Evolutionary conservation across 2,113 vertebrate species (phyloP).

Genomic region (Microtus pennsylvanicus): DNA sequence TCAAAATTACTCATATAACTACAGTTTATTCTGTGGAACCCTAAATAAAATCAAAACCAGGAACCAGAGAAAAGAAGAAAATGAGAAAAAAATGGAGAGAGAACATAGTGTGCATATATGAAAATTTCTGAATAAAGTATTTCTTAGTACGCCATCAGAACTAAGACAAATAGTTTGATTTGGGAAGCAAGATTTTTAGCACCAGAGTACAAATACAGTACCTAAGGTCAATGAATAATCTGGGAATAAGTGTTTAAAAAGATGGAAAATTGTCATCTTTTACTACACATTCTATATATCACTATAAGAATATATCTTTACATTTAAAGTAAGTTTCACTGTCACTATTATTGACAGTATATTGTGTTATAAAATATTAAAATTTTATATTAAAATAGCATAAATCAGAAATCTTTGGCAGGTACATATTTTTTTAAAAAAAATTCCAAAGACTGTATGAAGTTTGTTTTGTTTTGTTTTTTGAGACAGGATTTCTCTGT

Average conservation of each 20-base stretch:
- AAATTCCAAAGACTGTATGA: not conserved
- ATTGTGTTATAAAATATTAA: not conserved
- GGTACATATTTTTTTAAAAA: not conserved
- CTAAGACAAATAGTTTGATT: not conserved
- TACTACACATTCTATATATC: not conserved
- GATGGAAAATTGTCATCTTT: too few relatives aligned
- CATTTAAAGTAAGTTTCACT: not conserved
- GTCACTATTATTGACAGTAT: not conserved
- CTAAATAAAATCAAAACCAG: not conserved
- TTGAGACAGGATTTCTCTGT: too few relatives aligned
- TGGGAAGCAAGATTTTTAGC: not conserved
- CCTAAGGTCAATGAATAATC: too few relatives aligned
- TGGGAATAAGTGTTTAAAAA: too few relatives aligned
- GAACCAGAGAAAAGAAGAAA: not conserved
- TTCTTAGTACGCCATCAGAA: not conserved
- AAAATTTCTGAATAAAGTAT: not conserved
- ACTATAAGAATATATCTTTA: not conserved
- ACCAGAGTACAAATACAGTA: not conserved
- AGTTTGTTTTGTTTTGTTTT: not conserved
- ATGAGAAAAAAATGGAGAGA: fast-evolving
- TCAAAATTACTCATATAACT: not conserved
- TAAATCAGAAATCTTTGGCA: not conserved
- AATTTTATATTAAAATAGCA: not conserved
- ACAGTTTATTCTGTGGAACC: not conserved
- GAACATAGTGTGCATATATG: not conserved